Evolutionary conservation across 2,888 invertebrate genomes (phyloP).

Genomic region (Scaptomyza parva): DNA sequence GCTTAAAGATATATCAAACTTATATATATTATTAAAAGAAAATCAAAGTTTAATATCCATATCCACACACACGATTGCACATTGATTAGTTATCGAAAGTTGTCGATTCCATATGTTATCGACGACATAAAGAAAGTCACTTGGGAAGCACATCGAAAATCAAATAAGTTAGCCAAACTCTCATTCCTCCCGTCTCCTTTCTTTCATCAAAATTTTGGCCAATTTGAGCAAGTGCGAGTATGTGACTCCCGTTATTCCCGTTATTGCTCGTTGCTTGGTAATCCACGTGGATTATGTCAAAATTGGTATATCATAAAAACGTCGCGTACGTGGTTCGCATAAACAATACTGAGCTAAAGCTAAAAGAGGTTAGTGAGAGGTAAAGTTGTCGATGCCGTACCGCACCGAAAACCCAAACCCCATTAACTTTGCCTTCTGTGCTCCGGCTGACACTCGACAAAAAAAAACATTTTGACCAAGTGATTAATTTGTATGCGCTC

Average conservation of each 20-base stretch:
- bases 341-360: slow-evolving; percentile 37
- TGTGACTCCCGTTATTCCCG: slow-evolving; percentile 13
- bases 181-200: not conserved
- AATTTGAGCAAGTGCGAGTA: slow-evolving; percentile 49
- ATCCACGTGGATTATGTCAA: slow-evolving; percentile 82
- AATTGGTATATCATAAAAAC: slow-evolving; percentile 83
- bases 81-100: not conserved
- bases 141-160: slow-evolving; percentile 21
- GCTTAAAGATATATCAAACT: too few relatives aligned
- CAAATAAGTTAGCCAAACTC: slow-evolving; percentile 26
- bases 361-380: not conserved
- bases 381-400: slow-evolving; percentile 22
- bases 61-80: not conserved
- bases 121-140: slow-evolving; percentile 26
- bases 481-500: slow-evolving; percentile 76
- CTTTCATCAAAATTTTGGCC: slow-evolving; percentile 40
- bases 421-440: slow-evolving; percentile 58
- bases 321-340: slow-evolving; percentile 79
- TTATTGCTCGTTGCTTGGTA: slow-evolving; percentile 60
- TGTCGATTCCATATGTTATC: slow-evolving; percentile 14
- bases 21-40: too few relatives aligned
- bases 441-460: slow-evolving; percentile 43
- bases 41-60: not conserved
- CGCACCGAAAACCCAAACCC: slow-evolving; percentile 45
- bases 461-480: slow-evolving; percentile 74